These are phyloP conservation scores for Botrylloides violaceus DNA, from an alignment of 23 tunicate genomes.

Conservation along the genomic window DNA sequence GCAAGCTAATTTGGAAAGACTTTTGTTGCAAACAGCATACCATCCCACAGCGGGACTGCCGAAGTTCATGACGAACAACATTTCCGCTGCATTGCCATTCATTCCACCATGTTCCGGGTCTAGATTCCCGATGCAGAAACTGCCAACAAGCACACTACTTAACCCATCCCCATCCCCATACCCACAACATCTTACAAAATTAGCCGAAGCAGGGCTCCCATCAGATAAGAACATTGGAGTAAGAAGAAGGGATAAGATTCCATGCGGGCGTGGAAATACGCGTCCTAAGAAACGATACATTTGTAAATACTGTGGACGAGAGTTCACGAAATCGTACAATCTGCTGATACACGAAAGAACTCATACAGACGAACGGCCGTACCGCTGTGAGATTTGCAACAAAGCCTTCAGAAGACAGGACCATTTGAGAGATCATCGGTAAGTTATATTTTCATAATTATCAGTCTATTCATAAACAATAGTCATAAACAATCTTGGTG, in stretches of 20 bases:
- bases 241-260: conserved; percentile 9
- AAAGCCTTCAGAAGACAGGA: conserved; percentile 94
- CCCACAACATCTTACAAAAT: background rate
- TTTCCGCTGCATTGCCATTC: background rate
- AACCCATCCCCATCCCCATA: background rate
- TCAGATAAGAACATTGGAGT: background rate
- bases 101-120: background rate
- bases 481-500: too few relatives aligned
- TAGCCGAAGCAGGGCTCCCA: background rate
- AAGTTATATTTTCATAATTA: background rate
- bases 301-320: conserved; percentile 81
- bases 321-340: conserved; percentile 94
- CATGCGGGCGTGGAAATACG: conserved; percentile 14
- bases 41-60: background rate
- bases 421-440: conserved; percentile 96
- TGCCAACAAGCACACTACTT: background rate
- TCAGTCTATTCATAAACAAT: too few relatives aligned
- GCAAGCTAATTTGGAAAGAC: background rate
- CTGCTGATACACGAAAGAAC: conserved; percentile 92
- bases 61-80: background rate
- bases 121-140: background rate
- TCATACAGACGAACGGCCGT: conserved; percentile 94
- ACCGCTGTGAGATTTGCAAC: conserved; percentile 91
- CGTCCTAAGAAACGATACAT: conserved; percentile 86
- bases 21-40: background rate